Conservation (phyloP, 2,888 invertebrate genomes). For the Antitype chi region DNA sequence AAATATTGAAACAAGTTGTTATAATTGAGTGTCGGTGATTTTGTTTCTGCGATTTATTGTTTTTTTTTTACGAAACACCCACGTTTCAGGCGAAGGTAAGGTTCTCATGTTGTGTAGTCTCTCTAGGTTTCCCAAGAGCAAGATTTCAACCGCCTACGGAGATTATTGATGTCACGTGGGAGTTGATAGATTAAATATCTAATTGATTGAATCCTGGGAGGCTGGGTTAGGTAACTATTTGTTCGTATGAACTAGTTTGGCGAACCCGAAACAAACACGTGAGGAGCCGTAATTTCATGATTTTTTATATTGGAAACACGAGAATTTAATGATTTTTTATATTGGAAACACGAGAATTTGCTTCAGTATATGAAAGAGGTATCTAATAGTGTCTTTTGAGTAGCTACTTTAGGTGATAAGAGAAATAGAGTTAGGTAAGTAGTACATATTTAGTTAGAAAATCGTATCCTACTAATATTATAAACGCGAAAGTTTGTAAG, state of each 20-base stretch:
- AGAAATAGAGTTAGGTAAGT: not conserved
- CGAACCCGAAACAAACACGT: not conserved
- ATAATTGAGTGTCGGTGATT: constrained; percentile 22
- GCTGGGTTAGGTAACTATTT: constrained; percentile 11
- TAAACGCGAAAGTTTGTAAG: too few relatives aligned
- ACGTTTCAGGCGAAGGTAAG: not conserved
- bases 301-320: too few relatives aligned
- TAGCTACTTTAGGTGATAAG: not conserved
- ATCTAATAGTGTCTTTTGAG: not conserved
- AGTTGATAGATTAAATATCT: constrained; percentile 14
- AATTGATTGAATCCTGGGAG: not conserved
- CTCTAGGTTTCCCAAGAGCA: not conserved
- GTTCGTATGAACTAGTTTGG: not conserved
- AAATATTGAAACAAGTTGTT: constrained; percentile 13
- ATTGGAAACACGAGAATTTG: too few relatives aligned
- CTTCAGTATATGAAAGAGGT: not conserved
- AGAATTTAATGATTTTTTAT: too few relatives aligned
- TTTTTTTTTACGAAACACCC: constrained; percentile 6
- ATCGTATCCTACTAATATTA: too few relatives aligned
- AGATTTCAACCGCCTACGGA: not conserved
- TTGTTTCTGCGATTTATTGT: constrained; percentile 18
- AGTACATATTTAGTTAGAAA: not conserved
- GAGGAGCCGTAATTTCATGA: not conserved
- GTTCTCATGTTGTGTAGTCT: not conserved
- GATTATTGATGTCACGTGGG: constrained; percentile 7